Evolutionary conservation across 2,113 vertebrate genomes (phyloP).

Genomic region (Antechinus stuartii): DNA sequence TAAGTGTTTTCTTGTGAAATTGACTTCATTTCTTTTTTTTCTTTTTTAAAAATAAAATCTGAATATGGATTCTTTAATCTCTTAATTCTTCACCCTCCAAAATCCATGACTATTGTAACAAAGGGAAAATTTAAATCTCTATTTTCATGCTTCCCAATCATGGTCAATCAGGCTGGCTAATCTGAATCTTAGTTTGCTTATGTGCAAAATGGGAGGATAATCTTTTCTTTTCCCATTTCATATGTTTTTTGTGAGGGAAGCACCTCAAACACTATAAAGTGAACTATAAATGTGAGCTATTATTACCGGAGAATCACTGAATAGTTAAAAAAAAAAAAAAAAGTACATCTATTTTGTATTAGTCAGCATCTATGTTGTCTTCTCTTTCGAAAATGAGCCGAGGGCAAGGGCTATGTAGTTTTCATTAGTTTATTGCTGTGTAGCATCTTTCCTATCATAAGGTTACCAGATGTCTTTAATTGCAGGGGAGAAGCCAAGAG

Average conservation of each 20-base stretch:
- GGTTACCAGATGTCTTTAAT: neutral
- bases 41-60: neutral
- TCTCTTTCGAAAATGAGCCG: conserved; percentile 1
- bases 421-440: conserved; percentile 20
- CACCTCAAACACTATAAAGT: neutral
- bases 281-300: neutral
- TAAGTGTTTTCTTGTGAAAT: neutral
- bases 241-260: neutral
- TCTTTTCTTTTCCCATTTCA: neutral
- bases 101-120: neutral
- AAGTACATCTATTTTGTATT: neutral
- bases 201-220: neutral
- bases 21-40: neutral
- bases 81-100: neutral
- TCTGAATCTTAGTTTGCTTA: neutral
- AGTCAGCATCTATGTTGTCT: neutral
- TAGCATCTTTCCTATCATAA: conserved; percentile 9
- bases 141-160: neutral
- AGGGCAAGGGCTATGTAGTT: neutral
- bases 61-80: neutral
- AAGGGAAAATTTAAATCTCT: neutral
- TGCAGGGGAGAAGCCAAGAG: neutral
- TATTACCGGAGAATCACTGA: conserved; percentile 8
- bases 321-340: neutral
- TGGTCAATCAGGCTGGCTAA: neutral